These are phyloP conservation scores for Cossypha polioptera DNA, from an alignment of 2,797 vertebrate genomes.

Conservation along the genomic window DNA sequence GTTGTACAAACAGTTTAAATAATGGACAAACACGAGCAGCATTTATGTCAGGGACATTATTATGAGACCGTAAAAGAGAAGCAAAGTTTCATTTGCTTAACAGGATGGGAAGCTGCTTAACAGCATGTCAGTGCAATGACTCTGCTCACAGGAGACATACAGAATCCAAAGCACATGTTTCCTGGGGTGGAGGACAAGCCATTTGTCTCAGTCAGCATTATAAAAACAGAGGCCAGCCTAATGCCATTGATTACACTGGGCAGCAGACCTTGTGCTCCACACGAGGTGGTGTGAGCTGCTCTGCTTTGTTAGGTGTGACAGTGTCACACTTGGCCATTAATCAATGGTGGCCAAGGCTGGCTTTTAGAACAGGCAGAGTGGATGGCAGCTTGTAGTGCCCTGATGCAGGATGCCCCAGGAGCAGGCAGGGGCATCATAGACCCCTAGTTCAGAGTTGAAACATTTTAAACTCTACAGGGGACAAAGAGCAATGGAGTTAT, in stretches of 20 bases:
- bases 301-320: neutral
- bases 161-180: neutral
- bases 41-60: neutral
- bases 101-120: neutral
- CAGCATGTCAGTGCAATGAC: neutral
- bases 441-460: neutral
- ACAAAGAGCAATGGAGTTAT: neutral
- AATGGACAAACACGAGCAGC: neutral
- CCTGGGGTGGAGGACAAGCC: neutral
- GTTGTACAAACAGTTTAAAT: neutral
- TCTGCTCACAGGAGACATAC: neutral
- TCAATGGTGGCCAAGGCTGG: neutral
- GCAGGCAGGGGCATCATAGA: rapidly evolving
- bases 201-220: neutral
- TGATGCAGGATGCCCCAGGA: rapidly evolving
- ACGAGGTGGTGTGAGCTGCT: neutral
- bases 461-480: neutral
- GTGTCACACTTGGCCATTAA: neutral
- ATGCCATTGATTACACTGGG: neutral
- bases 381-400: neutral
- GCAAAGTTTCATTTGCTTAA: neutral
- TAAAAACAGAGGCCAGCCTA: neutral
- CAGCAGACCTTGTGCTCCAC: neutral
- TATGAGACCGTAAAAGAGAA: neutral
- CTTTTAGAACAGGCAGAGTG: neutral